Conservation (phyloP, 2,113 vertebrate genomes). For the Glaucidium brasilianum region DNA sequence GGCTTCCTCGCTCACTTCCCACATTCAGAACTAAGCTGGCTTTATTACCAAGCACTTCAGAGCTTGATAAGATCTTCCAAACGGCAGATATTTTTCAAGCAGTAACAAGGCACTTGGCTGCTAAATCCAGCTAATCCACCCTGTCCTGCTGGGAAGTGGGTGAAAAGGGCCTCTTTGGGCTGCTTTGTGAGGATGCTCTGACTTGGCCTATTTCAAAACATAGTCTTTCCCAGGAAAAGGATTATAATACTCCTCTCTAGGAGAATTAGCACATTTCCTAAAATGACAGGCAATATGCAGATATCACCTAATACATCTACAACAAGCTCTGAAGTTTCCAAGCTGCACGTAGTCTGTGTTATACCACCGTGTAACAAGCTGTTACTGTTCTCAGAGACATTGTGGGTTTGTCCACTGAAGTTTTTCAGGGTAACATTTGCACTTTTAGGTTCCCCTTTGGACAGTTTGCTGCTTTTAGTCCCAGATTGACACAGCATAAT, state of each 20-base stretch:
- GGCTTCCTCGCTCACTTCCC: rapidly evolving
- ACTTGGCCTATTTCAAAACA: background rate
- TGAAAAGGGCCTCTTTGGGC: background rate
- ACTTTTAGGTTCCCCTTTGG: background rate
- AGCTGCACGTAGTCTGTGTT: background rate
- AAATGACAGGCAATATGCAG: no score
- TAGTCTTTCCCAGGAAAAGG: background rate
- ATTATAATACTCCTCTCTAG: background rate
- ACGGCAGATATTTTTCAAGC: background rate
- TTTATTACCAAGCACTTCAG: background rate
- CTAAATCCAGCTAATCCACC: background rate
- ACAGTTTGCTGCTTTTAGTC: background rate
- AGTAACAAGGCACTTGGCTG: background rate
- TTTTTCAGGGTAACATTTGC: background rate
- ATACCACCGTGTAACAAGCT: rapidly evolving
- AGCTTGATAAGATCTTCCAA: background rate
- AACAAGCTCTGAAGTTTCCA: rapidly evolving
- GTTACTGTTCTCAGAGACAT: background rate
- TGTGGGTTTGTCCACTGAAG: background rate
- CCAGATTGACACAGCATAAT: rapidly evolving
- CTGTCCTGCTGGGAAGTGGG: background rate
- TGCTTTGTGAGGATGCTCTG: background rate
- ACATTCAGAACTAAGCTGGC: background rate
- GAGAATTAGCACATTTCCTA: background rate
- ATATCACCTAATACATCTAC: no score